Evolutionary conservation across 2,888 invertebrate species (phyloP).

Genomic region (Isotomurus palustris): DNA sequence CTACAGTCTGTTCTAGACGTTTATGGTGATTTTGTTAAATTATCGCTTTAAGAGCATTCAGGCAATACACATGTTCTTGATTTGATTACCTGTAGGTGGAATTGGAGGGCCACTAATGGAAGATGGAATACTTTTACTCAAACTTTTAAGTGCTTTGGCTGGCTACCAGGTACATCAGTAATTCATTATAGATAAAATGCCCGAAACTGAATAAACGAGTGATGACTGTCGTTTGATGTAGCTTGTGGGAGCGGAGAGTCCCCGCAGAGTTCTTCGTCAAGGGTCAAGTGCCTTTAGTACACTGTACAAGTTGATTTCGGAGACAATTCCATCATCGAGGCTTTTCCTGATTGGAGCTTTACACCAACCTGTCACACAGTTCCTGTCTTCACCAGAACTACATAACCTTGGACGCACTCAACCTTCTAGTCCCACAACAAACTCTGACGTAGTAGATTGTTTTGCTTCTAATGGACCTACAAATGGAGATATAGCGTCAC

Average conservation of each 20-base stretch:
- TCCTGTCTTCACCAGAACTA: conserved; percentile 55
- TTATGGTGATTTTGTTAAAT: conserved; percentile 31
- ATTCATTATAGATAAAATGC: no score
- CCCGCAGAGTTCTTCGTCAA: conserved; percentile 66
- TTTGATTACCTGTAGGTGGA: conserved; percentile 28
- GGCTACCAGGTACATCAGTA: conserved; percentile 33
- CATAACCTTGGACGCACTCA: conserved; percentile 34
- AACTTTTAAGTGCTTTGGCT: conserved; percentile 39
- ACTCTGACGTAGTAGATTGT: conserved; percentile 24
- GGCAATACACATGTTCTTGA: neutral
- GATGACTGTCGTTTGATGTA: no score
- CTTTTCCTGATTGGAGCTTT: conserved; percentile 89
- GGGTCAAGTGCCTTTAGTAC: conserved; percentile 82
- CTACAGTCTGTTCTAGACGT: conserved; percentile 42
- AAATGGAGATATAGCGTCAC: conserved; percentile 40
- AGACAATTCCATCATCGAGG: conserved; percentile 83
- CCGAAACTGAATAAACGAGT: no score
- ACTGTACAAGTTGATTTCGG: conserved; percentile 81
- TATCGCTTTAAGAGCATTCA: neutral
- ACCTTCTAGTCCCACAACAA: conserved; percentile 29
- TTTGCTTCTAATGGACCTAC: conserved; percentile 19
- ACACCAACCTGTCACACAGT: conserved; percentile 82
- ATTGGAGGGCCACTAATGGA: conserved; percentile 43
- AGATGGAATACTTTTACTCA: conserved; percentile 41
- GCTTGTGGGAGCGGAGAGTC: conserved; percentile 41